phyloP scores from a whole-genome alignment of 2,888 invertebrate genomes.

The Plemyria rubiginata region DNA sequence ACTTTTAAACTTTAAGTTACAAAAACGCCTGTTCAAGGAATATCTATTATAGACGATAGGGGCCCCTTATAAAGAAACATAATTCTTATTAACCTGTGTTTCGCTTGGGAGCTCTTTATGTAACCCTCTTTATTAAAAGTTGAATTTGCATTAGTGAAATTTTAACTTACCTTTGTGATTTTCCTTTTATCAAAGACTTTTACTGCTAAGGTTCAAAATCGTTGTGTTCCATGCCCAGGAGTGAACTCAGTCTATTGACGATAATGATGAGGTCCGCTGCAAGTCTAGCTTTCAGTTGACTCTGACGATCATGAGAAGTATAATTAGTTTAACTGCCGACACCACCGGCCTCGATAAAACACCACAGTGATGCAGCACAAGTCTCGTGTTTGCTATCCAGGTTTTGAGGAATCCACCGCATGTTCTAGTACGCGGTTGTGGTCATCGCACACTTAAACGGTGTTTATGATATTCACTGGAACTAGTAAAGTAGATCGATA shows the following conservation, averaged over 20 bases:
- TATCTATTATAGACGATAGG: slow-evolving; percentile 25
- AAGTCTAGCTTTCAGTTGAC: not conserved
- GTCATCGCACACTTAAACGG: slow-evolving; percentile 15
- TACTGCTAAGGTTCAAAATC: too few relatives aligned
- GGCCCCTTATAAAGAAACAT: slow-evolving; percentile 12
- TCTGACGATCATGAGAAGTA: slow-evolving; percentile 6
- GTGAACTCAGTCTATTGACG: too few relatives aligned
- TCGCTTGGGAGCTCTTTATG: slow-evolving; percentile 4
- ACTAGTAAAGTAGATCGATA: not conserved
- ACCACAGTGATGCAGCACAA: slow-evolving; percentile 21
- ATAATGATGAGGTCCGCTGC: too few relatives aligned
- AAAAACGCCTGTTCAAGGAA: slow-evolving; percentile 45
- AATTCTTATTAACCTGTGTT: not conserved
- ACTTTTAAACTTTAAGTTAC: slow-evolving; percentile 43
- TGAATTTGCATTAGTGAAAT: slow-evolving; percentile 4
- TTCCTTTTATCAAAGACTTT: too few relatives aligned
- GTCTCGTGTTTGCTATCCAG: slow-evolving; percentile 31
- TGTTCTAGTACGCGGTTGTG: slow-evolving; percentile 33
- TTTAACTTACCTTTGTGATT: not conserved
- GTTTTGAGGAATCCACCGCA: slow-evolving; percentile 34
- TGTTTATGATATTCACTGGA: not conserved
- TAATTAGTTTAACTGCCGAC: slow-evolving; percentile 25
- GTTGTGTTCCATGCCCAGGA: too few relatives aligned
- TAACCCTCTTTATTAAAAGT: not conserved
- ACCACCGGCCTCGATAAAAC: slow-evolving; percentile 27